Evolutionary conservation across 2,797 vertebrate genomes (phyloP).

Genomic region (Coregonus suidteri): DNA sequence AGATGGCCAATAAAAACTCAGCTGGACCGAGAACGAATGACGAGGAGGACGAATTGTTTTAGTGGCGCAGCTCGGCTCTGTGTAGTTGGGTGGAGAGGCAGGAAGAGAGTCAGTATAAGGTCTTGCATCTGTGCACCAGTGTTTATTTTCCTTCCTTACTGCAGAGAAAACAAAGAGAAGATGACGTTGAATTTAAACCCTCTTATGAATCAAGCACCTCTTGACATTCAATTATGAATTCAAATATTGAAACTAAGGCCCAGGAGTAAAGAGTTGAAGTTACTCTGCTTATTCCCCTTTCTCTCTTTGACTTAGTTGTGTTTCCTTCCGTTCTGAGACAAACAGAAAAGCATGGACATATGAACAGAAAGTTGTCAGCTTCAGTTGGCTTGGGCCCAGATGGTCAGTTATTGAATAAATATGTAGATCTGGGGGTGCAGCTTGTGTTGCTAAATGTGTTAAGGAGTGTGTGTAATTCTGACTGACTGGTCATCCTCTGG

Average conservation of each 20-base stretch:
- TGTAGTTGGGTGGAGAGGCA: not conserved
- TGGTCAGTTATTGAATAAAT: not conserved
- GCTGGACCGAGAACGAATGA: conserved; percentile 40
- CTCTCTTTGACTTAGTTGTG: not conserved
- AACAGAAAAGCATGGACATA: no score
- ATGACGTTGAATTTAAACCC: conserved; percentile 42
- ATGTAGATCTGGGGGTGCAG: not conserved
- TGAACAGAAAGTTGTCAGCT: not conserved
- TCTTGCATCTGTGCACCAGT: conserved; percentile 20
- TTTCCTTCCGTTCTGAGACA: not conserved
- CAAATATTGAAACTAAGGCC: not conserved
- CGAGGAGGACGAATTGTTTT: conserved; percentile 44
- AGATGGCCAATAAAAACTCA: conserved; percentile 55
- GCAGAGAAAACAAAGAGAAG: not conserved
- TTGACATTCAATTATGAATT: conserved; percentile 9
- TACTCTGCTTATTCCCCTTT: not conserved
- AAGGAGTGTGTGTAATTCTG: conserved; percentile 12
- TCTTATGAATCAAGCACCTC: conserved; percentile 45
- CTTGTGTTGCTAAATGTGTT: conserved; percentile 27
- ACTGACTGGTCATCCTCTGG: conserved; percentile 13
- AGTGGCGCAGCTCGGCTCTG: conserved; percentile 24
- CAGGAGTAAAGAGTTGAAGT: not conserved
- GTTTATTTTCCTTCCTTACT: conserved; percentile 27
- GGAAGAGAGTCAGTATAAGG: not conserved
- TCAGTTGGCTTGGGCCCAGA: conserved; percentile 5